phyloP scores from a whole-genome alignment of 2,888 invertebrate species.

The Drosophila cognata region DNA sequence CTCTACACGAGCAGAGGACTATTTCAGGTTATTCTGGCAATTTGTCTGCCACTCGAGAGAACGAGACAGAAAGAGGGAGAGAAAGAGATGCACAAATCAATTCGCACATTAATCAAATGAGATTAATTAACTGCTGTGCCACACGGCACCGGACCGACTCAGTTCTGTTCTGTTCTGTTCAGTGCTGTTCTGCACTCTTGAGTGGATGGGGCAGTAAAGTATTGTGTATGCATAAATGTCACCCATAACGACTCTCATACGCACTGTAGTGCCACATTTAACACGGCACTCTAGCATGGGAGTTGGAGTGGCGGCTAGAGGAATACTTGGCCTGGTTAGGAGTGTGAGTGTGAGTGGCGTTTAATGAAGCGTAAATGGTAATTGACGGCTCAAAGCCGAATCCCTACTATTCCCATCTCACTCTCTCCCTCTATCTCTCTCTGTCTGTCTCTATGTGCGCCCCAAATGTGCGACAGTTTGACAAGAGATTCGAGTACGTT shows the following conservation, averaged over 20 bases:
- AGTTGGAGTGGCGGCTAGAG: not conserved
- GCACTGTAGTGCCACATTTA: constrained; percentile 67
- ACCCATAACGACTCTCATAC: constrained; percentile 74
- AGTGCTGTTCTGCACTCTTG: not conserved
- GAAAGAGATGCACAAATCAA: constrained; percentile 63
- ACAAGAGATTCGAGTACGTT: constrained; percentile 58
- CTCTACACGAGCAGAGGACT: not conserved
- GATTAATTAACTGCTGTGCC: constrained; percentile 70
- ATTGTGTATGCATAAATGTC: constrained; percentile 77
- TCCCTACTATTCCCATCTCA: constrained; percentile 23
- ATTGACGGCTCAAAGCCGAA: constrained; percentile 72
- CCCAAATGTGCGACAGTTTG: constrained; percentile 69
- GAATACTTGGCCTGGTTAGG: constrained; percentile 43
- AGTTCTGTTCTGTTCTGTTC: not conserved
- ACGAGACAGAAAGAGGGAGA: constrained; percentile 2
- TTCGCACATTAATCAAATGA: constrained; percentile 71
- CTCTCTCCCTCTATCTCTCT: not conserved
- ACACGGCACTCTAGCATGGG: constrained; percentile 31
- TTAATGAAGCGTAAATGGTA: constrained; percentile 81
- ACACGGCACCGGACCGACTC: constrained; percentile 9
- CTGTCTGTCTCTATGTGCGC: constrained; percentile 39
- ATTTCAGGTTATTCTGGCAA: constrained; percentile 13
- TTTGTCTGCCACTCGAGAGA: constrained; percentile 21
- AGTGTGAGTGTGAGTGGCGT: constrained; percentile 58
- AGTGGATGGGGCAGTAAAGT: constrained; percentile 31